Evolutionary conservation across 2,888 invertebrate species (phyloP), one percentile per base, ranked within the genome.

Genomic region (Cenopis cana): DNA sequence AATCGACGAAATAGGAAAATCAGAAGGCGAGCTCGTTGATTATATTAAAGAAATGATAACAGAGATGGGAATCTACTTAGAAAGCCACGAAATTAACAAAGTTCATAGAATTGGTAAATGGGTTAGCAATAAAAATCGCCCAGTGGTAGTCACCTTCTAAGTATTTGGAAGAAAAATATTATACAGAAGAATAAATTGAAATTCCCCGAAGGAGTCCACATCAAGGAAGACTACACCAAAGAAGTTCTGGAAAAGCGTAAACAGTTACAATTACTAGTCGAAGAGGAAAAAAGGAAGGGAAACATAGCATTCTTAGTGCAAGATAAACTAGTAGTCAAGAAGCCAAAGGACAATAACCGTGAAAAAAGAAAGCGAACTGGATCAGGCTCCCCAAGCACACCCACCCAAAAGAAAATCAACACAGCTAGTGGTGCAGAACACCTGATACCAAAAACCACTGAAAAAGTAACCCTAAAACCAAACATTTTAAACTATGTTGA

Each of bases 1-100:
- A 64, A 60, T 36, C 24, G 20, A 41, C 46, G 29, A 76, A 66
- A 62, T 20, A 74, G 36, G 68, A 0, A 38, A 24, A 52, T 41
- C 52, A 41, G 68, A 59, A 4, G 41, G 10, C 1, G 61, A 17
- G 18, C 24, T 12, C 52, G 33, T 55, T 17, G 17, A 38, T 18
- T n/a, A 14, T n/a, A 17, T 52, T 17, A 52, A 52, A 20, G 52
- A 52, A 6, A 20, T 11, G 10, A 18, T 52, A 6, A 18, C 10
- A 52, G 52, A 52, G 10, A 52, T 11, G 1, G 52, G 52, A 6
- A 52, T 18, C 9, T 20, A 6, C 18, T 10, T 18, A 10, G 52
- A 52, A 18, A 52, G 52, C 52, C 18, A 18, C 20, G 52, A 52
- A 18, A 52, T 52, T 5, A 52, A 18, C 18, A 52, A 52, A 18